phyloP scores from a whole-genome alignment of 2,888 invertebrate genomes.

The Synanthedon tipuliformis region DNA sequence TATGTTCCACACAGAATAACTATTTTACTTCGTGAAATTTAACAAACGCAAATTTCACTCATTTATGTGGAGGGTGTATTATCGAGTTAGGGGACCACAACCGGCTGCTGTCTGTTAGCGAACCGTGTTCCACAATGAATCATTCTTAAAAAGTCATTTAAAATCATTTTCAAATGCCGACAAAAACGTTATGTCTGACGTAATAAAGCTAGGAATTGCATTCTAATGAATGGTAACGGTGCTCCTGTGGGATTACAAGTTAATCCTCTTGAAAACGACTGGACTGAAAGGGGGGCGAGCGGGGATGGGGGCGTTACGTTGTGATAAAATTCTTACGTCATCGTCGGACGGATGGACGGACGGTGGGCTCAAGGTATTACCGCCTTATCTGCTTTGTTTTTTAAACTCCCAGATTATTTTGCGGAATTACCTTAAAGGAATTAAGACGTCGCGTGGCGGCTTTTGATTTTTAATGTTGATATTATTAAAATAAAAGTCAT shows the following conservation, averaged over 20 bases:
- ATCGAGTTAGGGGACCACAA: slow-evolving; percentile 1
- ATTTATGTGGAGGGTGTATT: neutral
- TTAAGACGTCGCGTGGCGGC: slow-evolving; percentile 8
- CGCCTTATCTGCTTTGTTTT: slow-evolving; percentile 37
- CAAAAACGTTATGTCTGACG: slow-evolving; percentile 33
- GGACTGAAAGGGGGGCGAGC: slow-evolving; percentile 10
- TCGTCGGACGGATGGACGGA: slow-evolving; percentile 29
- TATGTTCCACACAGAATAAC: too few species aligned
- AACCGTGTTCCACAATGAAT: slow-evolving; percentile 16
- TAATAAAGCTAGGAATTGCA: slow-evolving; percentile 57
- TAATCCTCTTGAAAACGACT: slow-evolving; percentile 61
- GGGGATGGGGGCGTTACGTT: slow-evolving; percentile 19
- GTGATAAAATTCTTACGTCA: slow-evolving; percentile 63
- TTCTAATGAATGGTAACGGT: slow-evolving; percentile 65
- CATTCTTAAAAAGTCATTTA: slow-evolving; percentile 39
- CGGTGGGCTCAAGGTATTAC: slow-evolving; percentile 35
- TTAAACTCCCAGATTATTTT: slow-evolving; percentile 22
- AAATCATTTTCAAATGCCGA: slow-evolving; percentile 35
- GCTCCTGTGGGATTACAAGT: slow-evolving; percentile 62
- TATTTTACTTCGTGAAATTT: too few species aligned
- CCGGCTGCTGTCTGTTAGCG: neutral
- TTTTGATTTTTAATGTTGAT: slow-evolving; percentile 9
- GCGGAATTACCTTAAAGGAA: slow-evolving; percentile 18
- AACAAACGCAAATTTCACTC: neutral
- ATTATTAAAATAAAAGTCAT: too few species aligned